Conservation (phyloP, 2,797 vertebrate species). For the Champsocephalus esox region DNA sequence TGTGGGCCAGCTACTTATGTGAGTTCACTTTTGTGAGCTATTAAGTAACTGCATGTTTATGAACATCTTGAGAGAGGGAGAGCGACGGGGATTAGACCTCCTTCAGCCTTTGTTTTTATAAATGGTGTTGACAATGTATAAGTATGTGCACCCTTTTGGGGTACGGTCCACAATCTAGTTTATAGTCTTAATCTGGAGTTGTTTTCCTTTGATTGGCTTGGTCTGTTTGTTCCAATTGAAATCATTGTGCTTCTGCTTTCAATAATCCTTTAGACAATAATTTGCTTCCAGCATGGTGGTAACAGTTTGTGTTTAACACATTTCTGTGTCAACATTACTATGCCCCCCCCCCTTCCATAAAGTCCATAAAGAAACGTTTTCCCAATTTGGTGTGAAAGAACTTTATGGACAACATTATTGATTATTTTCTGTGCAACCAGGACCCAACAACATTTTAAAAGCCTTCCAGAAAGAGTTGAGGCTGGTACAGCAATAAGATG, state of each 20-base stretch:
- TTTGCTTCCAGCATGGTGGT: neutral
- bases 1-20: conserved; percentile 20
- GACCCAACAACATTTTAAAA: neutral
- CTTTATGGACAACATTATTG: neutral
- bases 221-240: conserved; percentile 26
- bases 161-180: neutral
- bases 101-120: conserved; percentile 16
- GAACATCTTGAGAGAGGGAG: conserved; percentile 26
- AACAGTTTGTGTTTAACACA: neutral
- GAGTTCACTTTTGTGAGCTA: conserved; percentile 24
- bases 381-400: neutral
- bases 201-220: conserved; percentile 6
- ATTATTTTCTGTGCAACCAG: neutral
- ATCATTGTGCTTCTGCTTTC: neutral
- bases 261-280: neutral
- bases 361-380: neutral
- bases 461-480: neutral
- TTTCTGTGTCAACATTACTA: neutral
- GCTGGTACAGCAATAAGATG: neutral
- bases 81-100: conserved; percentile 16
- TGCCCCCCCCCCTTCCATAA: neutral
- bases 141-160: conserved; percentile 1
- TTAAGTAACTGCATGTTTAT: conserved; percentile 28
- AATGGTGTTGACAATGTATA: conserved; percentile 31
- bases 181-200: conserved; percentile 7